phyloP scores from a whole-genome alignment of 2,888 invertebrate species.

The Rotaria sp. region DNA sequence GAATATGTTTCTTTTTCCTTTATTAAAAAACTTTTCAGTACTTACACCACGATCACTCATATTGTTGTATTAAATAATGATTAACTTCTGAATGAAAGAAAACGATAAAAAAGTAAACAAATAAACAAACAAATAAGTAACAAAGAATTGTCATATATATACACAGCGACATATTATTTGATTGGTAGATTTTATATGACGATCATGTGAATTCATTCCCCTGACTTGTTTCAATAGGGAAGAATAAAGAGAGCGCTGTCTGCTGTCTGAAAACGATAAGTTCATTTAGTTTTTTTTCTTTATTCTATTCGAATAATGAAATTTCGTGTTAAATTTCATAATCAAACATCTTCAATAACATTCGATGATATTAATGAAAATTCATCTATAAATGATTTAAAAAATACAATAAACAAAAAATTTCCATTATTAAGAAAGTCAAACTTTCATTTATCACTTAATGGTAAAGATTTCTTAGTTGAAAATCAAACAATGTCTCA shows the following conservation, averaged over 20 bases:
- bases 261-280: not conserved
- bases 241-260: not conserved
- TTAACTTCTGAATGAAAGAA: not conserved
- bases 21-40: not conserved
- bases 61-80: not conserved
- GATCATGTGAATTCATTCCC: slow-evolving; percentile 18
- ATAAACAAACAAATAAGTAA: not conserved
- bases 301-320: not conserved
- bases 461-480: not conserved
- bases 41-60: not conserved
- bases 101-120: not conserved
- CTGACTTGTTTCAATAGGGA: not conserved
- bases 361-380: not conserved
- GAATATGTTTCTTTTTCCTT: not conserved
- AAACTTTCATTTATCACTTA: not conserved
- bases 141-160: not conserved
- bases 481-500: not conserved
- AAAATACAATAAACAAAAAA: not conserved
- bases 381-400: not conserved
- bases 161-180: not conserved
- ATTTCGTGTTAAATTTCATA: slow-evolving; percentile 2
- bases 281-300: not conserved
- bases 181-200: not conserved
- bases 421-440: not conserved
- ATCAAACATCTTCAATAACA: not conserved